Percentiles rank a stretch among this genome's conserved stretches.
Conservation (phyloP, 2,797 vertebrate genomes). For the Gambelia wislizenii region DNA sequence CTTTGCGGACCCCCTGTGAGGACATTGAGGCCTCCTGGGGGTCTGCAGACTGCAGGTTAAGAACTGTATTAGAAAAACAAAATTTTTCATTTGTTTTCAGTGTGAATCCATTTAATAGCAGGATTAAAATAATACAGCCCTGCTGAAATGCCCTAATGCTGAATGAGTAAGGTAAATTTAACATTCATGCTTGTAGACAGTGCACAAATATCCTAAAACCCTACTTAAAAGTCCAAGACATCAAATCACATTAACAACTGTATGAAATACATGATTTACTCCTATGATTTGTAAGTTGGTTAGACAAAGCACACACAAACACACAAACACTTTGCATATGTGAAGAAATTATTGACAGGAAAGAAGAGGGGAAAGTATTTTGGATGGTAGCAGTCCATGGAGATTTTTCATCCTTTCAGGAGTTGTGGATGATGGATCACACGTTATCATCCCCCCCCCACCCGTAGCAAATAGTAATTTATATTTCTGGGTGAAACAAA, state of each 20-base stretch:
- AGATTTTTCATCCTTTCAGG: not conserved
- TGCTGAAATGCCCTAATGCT: not conserved
- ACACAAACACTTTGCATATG: not conserved
- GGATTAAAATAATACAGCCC: not conserved
- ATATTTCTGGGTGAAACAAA: not conserved
- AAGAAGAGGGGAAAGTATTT: not conserved
- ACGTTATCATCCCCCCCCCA: no score
- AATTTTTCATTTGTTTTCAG: not conserved
- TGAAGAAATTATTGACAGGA: not conserved
- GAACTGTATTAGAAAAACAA: not conserved
- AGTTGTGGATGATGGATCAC: not conserved
- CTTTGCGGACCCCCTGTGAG: no score
- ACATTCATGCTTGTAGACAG: slow-evolving; percentile 8
- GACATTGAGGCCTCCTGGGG: no score
- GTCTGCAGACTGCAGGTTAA: no score
- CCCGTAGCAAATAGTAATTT: not conserved
- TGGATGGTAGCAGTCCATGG: not conserved
- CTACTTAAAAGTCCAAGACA: not conserved
- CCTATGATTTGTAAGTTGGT: not conserved
- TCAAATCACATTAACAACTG: slow-evolving; percentile 1
- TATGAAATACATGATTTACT: not conserved
- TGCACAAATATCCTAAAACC: not conserved
- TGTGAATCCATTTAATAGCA: not conserved
- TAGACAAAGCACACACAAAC: not conserved
- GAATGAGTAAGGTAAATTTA: not conserved